These are phyloP conservation scores for Neopelma chrysocephalum DNA, from an alignment of 2,797 vertebrate genomes.

Conservation along the genomic window DNA sequence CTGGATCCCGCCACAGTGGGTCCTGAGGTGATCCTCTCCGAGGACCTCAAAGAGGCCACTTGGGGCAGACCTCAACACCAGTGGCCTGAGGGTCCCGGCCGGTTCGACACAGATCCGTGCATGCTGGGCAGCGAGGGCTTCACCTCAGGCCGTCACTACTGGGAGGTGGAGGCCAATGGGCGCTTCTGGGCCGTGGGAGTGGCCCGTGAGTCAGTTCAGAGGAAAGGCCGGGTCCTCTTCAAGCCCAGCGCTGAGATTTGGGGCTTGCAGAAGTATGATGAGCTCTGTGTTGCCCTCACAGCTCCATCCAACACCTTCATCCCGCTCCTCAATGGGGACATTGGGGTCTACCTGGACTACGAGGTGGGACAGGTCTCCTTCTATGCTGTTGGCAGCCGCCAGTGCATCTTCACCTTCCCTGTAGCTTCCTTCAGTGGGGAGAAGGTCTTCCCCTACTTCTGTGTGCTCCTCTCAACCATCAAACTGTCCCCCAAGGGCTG, in stretches of 20 bases:
- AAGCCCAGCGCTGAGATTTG: background rate
- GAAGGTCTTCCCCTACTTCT: constrained; percentile 50
- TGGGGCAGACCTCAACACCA: background rate
- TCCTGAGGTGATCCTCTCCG: constrained; percentile 39
- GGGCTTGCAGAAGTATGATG: constrained; percentile 34
- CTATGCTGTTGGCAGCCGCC: background rate
- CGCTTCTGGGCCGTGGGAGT: constrained; percentile 37
- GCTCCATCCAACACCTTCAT: constrained; percentile 22
- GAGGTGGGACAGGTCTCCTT: constrained; percentile 39
- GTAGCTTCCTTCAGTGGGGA: constrained; percentile 2
- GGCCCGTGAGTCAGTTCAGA: background rate
- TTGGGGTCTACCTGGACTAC: constrained; percentile 23
- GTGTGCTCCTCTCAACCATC: constrained; percentile 36
- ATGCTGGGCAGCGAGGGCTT: constrained; percentile 18
- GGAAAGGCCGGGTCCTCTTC: constrained; percentile 32
- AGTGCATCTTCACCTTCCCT: constrained; percentile 8
- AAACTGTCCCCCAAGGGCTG: background rate
- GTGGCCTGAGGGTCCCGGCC: background rate
- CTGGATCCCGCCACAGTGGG: constrained; percentile 14
- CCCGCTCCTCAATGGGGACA: background rate
- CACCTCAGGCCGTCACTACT: constrained; percentile 34
- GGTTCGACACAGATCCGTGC: constrained; percentile 7
- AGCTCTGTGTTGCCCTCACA: constrained; percentile 21
- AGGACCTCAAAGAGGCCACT: constrained; percentile 16
- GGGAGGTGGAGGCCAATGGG: constrained; percentile 18